These are phyloP conservation scores for Sebastiscus tertius DNA, from an alignment of 2,797 vertebrate species.

Conservation along the genomic window DNA sequence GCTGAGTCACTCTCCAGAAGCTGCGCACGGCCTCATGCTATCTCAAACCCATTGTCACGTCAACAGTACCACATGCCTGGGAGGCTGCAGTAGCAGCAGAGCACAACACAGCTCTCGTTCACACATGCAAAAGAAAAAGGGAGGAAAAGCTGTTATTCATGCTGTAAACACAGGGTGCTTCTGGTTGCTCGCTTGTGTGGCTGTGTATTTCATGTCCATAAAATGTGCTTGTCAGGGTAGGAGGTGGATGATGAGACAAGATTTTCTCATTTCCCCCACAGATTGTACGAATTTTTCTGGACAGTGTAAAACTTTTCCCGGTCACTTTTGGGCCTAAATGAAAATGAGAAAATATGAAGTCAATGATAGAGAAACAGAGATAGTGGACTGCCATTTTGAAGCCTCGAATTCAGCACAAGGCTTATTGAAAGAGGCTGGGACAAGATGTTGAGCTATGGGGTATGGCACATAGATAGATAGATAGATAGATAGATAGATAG, in stretches of 20 bases:
- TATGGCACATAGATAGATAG: no score
- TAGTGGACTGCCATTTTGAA: no score
- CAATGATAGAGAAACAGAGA: not conserved
- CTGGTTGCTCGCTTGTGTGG: not conserved
- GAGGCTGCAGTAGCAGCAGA: conserved; percentile 33
- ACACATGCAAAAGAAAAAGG: not conserved
- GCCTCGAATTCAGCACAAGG: no score
- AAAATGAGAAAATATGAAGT: not conserved
- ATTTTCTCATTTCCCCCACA: no score
- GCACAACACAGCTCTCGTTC: conserved; percentile 27
- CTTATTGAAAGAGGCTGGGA: no score
- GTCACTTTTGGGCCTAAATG: not conserved
- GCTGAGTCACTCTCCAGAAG: conserved; percentile 56
- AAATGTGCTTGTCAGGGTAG: not conserved
- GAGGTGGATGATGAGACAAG: not conserved
- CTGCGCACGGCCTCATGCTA: conserved; percentile 37
- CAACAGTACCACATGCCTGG: conserved; percentile 41
- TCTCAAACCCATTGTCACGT: conserved; percentile 51
- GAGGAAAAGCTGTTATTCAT: not conserved
- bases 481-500: no score
- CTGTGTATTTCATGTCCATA: not conserved
- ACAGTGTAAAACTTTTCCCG: not conserved
- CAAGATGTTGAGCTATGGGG: no score
- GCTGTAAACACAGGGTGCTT: not conserved
- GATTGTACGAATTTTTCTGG: not conserved